Conservation (phyloP, 2,113 vertebrate species). For the Ageneiosus marmoratus region DNA sequence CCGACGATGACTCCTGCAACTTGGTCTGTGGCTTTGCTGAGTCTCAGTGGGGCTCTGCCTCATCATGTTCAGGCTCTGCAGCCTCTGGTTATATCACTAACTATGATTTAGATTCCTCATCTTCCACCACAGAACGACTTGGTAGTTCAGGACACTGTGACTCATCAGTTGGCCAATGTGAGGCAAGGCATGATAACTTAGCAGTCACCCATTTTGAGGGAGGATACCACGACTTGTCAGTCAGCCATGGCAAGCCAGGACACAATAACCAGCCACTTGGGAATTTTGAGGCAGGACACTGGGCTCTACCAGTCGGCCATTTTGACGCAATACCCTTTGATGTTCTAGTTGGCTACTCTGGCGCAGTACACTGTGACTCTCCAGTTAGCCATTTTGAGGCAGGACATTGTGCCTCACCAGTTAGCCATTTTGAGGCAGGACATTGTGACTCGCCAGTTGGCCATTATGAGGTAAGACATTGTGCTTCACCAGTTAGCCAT, state of each 20-base stretch:
- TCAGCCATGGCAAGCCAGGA: not conserved
- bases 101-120: constrained; percentile 22
- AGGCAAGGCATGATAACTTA: not conserved
- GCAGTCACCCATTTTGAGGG: not conserved
- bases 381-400: not conserved
- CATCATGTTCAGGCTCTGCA: constrained; percentile 23
- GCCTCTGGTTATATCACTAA: constrained; percentile 24
- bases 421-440: not conserved
- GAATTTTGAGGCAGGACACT: not conserved
- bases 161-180: not conserved
- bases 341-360: not conserved
- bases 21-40: constrained; percentile 1
- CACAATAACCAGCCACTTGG: not conserved
- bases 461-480: not conserved
- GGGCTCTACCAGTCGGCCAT: too few species aligned
- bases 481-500: not conserved
- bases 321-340: too few species aligned
- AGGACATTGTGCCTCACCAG: not conserved
- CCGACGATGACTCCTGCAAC: not conserved
- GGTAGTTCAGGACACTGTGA: not conserved
- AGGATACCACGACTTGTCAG: not conserved
- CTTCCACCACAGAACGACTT: not conserved
- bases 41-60: constrained; percentile 28
- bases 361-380: not conserved
- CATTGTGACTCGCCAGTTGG: too few species aligned